These are phyloP conservation scores for Callithrix jacchus DNA, from an alignment of 2,113 vertebrate species.

Conservation along the genomic window DNA sequence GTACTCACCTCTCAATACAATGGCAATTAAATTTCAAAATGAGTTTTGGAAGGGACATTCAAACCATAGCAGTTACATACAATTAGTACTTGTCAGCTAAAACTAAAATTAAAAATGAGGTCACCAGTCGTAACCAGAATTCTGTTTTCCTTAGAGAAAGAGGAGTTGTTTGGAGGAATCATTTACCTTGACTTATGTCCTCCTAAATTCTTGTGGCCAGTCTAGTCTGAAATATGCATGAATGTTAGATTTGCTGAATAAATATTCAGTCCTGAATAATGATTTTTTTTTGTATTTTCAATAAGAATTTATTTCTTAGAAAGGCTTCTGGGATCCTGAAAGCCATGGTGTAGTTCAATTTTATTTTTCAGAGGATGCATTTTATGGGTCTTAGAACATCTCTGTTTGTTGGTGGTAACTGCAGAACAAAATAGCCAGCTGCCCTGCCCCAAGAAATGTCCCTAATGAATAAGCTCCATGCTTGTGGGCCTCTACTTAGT, in stretches of 20 bases:
- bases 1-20: not conserved
- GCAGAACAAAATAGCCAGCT: not conserved
- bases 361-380: not conserved
- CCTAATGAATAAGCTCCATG: not conserved
- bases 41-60: not conserved
- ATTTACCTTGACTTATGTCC: not conserved
- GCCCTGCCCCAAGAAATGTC: not conserved
- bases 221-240: not conserved
- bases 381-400: not conserved
- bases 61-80: not conserved
- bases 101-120: not conserved
- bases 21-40: not conserved
- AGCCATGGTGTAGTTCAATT: not conserved
- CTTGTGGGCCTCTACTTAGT: not conserved
- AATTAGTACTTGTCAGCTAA: not conserved
- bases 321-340: not conserved
- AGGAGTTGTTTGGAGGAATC: not conserved
- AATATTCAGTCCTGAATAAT: not conserved
- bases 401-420: not conserved
- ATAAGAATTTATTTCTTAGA: not conserved
- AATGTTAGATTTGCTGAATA: not conserved
- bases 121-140: not conserved
- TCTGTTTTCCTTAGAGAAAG: not conserved
- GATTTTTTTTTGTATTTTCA: not conserved
- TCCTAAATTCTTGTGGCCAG: not conserved